Evolutionary conservation across 2,113 vertebrate species (phyloP), one percentile per base, ranked within the genome.

Genomic region (Butorides virescens): DNA sequence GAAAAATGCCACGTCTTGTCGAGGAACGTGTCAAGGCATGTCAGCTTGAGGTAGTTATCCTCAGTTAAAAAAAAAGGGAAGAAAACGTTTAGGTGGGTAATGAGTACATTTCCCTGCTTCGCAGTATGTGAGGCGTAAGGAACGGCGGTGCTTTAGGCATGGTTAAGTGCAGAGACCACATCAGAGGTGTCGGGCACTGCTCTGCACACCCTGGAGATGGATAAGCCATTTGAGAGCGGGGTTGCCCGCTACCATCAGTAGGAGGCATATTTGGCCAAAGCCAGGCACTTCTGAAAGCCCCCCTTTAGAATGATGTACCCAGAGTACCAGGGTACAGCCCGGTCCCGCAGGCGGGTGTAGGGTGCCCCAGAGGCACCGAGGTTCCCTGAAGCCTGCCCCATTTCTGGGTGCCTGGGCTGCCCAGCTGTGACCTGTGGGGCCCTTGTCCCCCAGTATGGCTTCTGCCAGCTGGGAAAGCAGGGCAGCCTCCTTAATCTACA

Each of bases 311-410:
- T 20, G 21, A 61, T 67, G 72, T 82, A 44, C 52, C 14, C 0
- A 1, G 30, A 15, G 26, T 42, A 65, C 25, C 21, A 16, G 34
- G 27, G 27, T 11, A 9, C 1, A 0, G 17, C 26, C 6, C 0
- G 1, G 49, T 29, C 27, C 22, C 1, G 1, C 25, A 20, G 39
- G 21, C 0, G 0, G n/a, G 7, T 20, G 22, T 19, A 23, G 36
- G 42, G 15, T 63, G 32, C 14, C 27, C 30, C 36, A 13, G 15
- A 44, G 32, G 49, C 56, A 44, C 32, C 0, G 1, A 20, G 26
- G 50, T 76, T 70, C 27, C 55, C 23, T 16, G 20, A 21, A 42
- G 12, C 39, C 22, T 67, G 15, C 47, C 37, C 59, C 0, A 0
- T 39, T 42, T 22, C 44, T 63, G 44, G 36, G 39, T n/a, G 50